These are phyloP conservation scores for Panagrolaimus sp. DNA, from an alignment of 1,140 invertebrate genomes.

Conservation along the genomic window DNA sequence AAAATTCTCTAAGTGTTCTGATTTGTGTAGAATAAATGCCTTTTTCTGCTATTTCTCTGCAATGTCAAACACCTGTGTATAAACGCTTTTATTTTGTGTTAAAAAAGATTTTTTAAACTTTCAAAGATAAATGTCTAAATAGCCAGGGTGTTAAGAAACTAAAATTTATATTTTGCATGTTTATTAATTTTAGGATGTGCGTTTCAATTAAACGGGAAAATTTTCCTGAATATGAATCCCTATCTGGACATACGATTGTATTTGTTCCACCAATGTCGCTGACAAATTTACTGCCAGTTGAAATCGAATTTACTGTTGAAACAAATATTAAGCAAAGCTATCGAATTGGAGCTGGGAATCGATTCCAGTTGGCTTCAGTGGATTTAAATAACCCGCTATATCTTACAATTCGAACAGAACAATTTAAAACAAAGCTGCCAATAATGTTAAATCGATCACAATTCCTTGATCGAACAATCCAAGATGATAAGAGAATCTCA, in stretches of 20 bases:
- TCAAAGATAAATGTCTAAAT: no score
- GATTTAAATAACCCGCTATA: constrained; percentile 26
- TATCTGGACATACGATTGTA: constrained; percentile 76
- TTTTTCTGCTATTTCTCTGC: no score
- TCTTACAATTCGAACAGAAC: constrained; percentile 18
- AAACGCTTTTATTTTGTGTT: no score
- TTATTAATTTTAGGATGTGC: constrained; percentile 64
- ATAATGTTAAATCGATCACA: constrained; percentile 12
- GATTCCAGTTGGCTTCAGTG: constrained; percentile 58
- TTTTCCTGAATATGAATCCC: constrained; percentile 67
- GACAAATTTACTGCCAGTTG: constrained; percentile 65
- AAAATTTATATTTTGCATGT: no score
- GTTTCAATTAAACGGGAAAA: constrained; percentile 72
- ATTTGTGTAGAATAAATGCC: no score
- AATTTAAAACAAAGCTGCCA: constrained; percentile 17
- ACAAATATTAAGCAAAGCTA: constrained; percentile 43
- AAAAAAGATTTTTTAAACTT: no score
- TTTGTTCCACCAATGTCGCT: constrained; percentile 76
- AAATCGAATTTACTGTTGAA: constrained; percentile 61
- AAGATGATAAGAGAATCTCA: constrained; percentile 20
- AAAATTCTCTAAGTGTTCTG: no score
- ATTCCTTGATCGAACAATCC: constrained; percentile 5
- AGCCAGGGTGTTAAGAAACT: no score
- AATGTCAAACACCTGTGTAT: no score
- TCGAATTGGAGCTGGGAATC: constrained; percentile 65